Conservation (phyloP, 1,140 invertebrate species). For the Caenorhabditis tropicalis region DNA sequence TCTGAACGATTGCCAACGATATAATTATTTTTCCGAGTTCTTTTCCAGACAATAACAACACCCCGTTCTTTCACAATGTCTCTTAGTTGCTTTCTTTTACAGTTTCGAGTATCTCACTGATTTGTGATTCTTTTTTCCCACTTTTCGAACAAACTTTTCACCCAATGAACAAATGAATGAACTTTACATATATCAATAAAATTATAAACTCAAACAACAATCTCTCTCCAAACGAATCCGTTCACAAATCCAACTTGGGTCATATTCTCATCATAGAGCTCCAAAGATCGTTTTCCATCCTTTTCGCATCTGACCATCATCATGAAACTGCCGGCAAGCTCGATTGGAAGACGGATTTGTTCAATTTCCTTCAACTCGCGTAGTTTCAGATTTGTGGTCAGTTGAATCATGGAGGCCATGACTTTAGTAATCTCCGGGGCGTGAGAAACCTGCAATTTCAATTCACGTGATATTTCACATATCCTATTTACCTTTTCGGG, state of each 20-base stretch:
- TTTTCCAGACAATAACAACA: neutral
- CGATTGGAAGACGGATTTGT: slow-evolving; percentile 28
- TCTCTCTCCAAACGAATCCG: slow-evolving; percentile 31
- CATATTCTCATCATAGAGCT: slow-evolving; percentile 36
- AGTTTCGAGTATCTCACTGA: slow-evolving; percentile 1
- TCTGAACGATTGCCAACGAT: slow-evolving; percentile 22
- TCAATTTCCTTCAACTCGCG: slow-evolving; percentile 42
- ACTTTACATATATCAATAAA: neutral
- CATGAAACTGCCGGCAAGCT: slow-evolving; percentile 31
- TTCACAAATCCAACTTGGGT: slow-evolving; percentile 30
- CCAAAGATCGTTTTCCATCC: slow-evolving; percentile 11
- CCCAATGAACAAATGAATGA: neutral
- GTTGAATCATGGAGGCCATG: slow-evolving; percentile 20
- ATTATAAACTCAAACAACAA: neutral
- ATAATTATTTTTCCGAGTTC: neutral
- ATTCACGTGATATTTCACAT: too few relatives aligned
- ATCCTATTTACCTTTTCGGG: neutral
- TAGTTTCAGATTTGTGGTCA: slow-evolving; percentile 12
- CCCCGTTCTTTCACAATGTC: neutral
- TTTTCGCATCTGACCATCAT: neutral
- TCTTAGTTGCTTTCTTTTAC: slow-evolving; percentile 6
- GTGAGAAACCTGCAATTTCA: neutral
- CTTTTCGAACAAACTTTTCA: neutral
- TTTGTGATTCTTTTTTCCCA: slow-evolving; percentile 27
- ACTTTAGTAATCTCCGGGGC: neutral